A percentile compares a stretch with the other conserved stretches of the same genome.
Conservation (phyloP, 2,888 invertebrate genomes). For the Exocentrus adspersus region DNA sequence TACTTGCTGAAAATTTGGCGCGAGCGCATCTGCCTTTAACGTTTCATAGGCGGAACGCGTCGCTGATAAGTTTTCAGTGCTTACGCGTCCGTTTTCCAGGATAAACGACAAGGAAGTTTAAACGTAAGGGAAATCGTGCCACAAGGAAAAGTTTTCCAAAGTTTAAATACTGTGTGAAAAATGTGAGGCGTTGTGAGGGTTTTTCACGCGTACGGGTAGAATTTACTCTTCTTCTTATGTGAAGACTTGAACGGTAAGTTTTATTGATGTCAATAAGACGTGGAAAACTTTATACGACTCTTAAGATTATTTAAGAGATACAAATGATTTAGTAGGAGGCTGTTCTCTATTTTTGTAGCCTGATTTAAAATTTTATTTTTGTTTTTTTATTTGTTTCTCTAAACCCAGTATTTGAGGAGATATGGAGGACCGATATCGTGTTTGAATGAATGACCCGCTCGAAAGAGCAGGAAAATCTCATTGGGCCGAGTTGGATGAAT, state of each 20-base stretch:
- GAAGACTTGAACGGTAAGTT: not conserved
- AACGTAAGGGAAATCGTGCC: not conserved
- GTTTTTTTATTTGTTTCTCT: no score
- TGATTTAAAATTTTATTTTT: no score
- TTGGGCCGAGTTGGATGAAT: no score
- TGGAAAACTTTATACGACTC: no score
- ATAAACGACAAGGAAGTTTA: constrained; percentile 12
- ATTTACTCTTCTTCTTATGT: not conserved
- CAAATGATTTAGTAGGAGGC: no score
- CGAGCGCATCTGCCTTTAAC: constrained; percentile 17
- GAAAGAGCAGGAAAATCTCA: no score
- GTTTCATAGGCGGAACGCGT: constrained; percentile 1
- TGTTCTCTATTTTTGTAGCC: no score
- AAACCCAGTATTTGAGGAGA: no score
- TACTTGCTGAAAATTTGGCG: constrained; percentile 6
- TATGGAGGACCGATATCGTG: no score
- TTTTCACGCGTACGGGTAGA: not conserved
- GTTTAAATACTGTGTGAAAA: not conserved
- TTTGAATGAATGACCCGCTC: no score
- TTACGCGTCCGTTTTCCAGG: constrained; percentile 16
- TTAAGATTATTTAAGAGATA: no score
- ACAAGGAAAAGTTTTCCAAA: not conserved
- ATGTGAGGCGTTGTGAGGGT: not conserved
- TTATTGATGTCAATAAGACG: no score
- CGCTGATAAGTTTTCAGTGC: constrained; percentile 17